Conservation (phyloP, 2,113 vertebrate genomes). For the Podocnemis expansa region DNA sequence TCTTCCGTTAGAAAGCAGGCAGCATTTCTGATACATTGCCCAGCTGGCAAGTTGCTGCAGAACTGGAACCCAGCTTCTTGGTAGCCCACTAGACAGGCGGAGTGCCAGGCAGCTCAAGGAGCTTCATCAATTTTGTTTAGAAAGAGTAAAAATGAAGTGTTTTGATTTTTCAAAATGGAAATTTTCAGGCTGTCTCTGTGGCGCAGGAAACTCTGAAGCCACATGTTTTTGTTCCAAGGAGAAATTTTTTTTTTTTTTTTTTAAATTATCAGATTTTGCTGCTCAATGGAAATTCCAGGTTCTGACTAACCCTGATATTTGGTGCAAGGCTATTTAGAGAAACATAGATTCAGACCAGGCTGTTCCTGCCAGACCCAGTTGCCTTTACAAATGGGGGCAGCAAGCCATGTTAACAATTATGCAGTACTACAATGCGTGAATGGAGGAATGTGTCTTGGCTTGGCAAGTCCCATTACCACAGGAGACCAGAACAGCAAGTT, state of each 20-base stretch:
- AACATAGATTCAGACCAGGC: neutral
- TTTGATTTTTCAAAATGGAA: neutral
- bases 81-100: neutral
- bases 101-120: neutral
- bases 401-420: neutral
- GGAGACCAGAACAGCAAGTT: neutral
- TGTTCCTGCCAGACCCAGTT: neutral
- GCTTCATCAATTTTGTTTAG: neutral
- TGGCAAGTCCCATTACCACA: neutral
- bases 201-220: neutral
- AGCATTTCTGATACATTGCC: neutral
- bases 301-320: neutral
- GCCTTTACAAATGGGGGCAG: neutral
- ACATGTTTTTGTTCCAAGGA: neutral
- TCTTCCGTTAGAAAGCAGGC: neutral
- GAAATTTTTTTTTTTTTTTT: neutral
- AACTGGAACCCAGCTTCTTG: neutral
- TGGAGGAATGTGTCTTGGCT: neutral
- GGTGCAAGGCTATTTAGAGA: neutral
- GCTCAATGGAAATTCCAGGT: neutral
- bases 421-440: neutral
- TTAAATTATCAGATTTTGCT: neutral
- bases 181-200: neutral
- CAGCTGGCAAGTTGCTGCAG: neutral
- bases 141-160: neutral